phyloP scores from a whole-genome alignment of 2,888 invertebrate genomes.

The Ceratothoa steindachneri region DNA sequence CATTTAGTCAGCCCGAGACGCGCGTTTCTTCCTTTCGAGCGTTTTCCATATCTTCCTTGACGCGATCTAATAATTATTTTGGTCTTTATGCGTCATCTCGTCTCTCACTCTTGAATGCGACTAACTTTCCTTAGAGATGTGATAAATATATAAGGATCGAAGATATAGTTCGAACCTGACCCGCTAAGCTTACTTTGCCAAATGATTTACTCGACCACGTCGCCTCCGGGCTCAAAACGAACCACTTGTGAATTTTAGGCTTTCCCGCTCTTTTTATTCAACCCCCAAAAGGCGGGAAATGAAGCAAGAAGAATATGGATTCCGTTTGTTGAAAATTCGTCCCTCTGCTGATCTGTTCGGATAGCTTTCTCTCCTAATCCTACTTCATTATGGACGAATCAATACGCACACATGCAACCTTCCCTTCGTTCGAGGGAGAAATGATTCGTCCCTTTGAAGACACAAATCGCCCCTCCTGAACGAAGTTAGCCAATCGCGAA shows the following conservation, averaged over 20 bases:
- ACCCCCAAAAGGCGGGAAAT: background rate
- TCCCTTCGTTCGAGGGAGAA: background rate
- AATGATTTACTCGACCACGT: too few relatives aligned
- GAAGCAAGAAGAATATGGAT: too few relatives aligned
- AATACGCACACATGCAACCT: background rate
- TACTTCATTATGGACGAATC: slow-evolving; percentile 9
- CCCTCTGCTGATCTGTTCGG: background rate
- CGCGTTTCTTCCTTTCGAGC: background rate
- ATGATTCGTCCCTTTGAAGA: background rate
- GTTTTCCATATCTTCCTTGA: background rate
- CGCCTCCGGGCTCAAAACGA: too few relatives aligned
- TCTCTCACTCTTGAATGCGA: too few relatives aligned
- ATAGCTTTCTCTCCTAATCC: slow-evolving; percentile 6
- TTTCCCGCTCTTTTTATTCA: background rate
- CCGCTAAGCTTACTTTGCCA: too few relatives aligned
- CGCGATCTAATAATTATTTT: background rate
- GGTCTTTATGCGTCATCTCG: too few relatives aligned
- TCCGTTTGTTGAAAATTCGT: background rate
- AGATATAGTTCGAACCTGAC: too few relatives aligned
- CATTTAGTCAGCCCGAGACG: slow-evolving; percentile 4
- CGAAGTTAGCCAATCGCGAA: background rate
- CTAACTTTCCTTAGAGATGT: too few relatives aligned
- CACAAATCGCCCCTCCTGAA: background rate
- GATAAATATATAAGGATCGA: too few relatives aligned
- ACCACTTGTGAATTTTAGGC: too few relatives aligned